phyloP scores from a whole-genome alignment of 2,888 invertebrate genomes.

The Plebejus argus region DNA sequence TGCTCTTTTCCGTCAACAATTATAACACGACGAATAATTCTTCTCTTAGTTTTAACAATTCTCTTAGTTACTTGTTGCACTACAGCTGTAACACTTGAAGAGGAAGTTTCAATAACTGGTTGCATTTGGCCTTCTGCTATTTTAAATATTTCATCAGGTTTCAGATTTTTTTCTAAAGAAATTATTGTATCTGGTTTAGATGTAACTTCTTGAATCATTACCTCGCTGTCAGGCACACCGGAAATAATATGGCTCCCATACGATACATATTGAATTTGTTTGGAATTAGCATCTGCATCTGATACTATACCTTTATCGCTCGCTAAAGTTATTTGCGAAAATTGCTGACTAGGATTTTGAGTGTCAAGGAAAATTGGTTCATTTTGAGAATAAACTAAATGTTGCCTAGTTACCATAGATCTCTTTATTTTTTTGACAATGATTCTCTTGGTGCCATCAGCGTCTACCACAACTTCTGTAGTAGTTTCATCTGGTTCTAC shows the following conservation, averaged over 20 bases:
- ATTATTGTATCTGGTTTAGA: constrained; percentile 82
- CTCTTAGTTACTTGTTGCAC: constrained; percentile 91
- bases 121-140: constrained; percentile 65
- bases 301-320: constrained; percentile 83
- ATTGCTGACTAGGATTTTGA: constrained; percentile 82
- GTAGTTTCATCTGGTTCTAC: constrained; percentile 91
- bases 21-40: constrained; percentile 87
- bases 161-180: constrained; percentile 78
- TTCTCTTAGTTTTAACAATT: constrained; percentile 87
- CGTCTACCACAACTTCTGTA: constrained; percentile 89
- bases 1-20: constrained; percentile 92
- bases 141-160: constrained; percentile 73
- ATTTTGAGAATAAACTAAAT: constrained; percentile 83
- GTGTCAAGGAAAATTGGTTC: constrained; percentile 78
- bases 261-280: constrained; percentile 82
- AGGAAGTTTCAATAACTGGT: constrained; percentile 80
- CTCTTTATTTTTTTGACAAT: constrained; percentile 87
- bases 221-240: constrained; percentile 82
- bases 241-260: constrained; percentile 84
- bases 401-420: constrained; percentile 84
- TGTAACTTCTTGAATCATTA: constrained; percentile 84
- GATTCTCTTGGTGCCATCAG: constrained; percentile 90
- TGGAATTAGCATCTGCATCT: constrained; percentile 82
- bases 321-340: constrained; percentile 85
- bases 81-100: constrained; percentile 88